Evolutionary conservation across 2,113 vertebrate species (phyloP).

Genomic region (Channa maculata): DNA sequence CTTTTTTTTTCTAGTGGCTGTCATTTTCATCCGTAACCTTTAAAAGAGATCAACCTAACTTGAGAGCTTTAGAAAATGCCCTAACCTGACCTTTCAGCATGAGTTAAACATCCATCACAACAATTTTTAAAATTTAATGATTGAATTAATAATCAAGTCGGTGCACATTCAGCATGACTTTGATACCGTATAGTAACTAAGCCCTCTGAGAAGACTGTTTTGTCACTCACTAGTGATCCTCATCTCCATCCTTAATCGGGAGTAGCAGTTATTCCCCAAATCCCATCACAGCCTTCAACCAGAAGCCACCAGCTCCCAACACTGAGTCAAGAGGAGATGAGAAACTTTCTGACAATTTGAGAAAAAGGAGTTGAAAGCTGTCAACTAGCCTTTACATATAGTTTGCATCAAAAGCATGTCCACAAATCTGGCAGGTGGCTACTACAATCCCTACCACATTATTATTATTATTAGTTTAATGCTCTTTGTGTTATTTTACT

Average conservation of each 20-base stretch:
- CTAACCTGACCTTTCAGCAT: neutral
- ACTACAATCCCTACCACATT: neutral
- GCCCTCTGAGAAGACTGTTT: conserved; percentile 67
- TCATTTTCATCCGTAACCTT: too few relatives aligned
- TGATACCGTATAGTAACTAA: conserved; percentile 51
- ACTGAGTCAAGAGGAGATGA: conserved; percentile 58
- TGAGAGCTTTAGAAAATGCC: neutral
- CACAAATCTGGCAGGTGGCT: neutral
- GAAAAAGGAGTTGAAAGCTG: conserved; percentile 64
- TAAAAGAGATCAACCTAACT: neutral
- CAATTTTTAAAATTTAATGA: neutral
- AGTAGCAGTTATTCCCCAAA: conserved; percentile 77
- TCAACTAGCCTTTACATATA: conserved; percentile 54
- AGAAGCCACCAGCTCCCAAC: conserved; percentile 55
- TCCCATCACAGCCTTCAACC: conserved; percentile 69
- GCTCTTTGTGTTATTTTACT: conserved; percentile 13
- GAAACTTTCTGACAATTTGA: conserved; percentile 73
- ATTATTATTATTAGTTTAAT: neutral
- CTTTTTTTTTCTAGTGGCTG: too few relatives aligned
- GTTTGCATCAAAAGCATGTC: conserved; percentile 43
- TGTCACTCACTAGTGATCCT: conserved; percentile 72
- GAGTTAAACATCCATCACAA: neutral
- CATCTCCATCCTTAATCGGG: conserved; percentile 74
- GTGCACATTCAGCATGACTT: conserved; percentile 58
- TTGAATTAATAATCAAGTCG: neutral